Conservation (phyloP, 2,888 invertebrate genomes). For the Drosophila suboccidentalis region DNA sequence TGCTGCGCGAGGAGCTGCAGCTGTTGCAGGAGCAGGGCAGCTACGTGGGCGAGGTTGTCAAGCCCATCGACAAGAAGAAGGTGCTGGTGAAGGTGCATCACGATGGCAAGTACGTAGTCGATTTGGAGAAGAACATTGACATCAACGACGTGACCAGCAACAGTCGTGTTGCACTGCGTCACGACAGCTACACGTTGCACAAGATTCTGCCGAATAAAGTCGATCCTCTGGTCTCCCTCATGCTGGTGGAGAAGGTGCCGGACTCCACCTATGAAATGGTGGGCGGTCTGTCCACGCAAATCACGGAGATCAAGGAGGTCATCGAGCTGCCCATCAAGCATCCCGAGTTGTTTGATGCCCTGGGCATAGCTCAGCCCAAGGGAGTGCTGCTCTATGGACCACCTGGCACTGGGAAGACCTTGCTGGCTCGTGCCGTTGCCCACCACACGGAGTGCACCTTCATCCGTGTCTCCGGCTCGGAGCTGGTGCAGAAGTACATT, state of each 20-base stretch:
- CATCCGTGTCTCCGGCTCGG: conserved; percentile 99
- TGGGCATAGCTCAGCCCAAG: conserved; percentile 99
- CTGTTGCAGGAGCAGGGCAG: conserved; percentile 98
- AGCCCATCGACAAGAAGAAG: conserved; percentile 99
- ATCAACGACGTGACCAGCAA: conserved; percentile 98
- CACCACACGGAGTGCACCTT: conserved; percentile 99
- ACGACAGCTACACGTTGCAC: conserved; percentile 99
- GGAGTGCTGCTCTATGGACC: conserved; percentile 98
- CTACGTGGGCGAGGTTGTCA: conserved; percentile 99
- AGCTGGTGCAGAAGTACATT: conserved; percentile 99
- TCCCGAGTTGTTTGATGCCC: conserved; percentile 98
- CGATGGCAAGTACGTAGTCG: conserved; percentile 99
- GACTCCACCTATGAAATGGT: conserved; percentile 99
- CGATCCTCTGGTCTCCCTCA: conserved; percentile 98
- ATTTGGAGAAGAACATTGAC: conserved; percentile 99
- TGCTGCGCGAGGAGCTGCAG: conserved; percentile 98
- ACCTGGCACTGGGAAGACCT: conserved; percentile 95
- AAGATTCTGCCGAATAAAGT: conserved; percentile 99
- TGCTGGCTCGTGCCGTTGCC: conserved; percentile 98
- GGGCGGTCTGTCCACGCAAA: conserved; percentile 99
- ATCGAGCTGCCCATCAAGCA: conserved; percentile 99
- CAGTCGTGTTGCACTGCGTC: conserved; percentile 97
- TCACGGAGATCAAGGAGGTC: conserved; percentile 99
- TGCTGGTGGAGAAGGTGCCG: conserved; percentile 99
- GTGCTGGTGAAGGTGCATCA: conserved; percentile 99